A percentile compares a stretch with the other conserved stretches of the same genome.
phyloP scores from a whole-genome alignment of 2,888 invertebrate genomes.

The Pterostichus niger region DNA sequence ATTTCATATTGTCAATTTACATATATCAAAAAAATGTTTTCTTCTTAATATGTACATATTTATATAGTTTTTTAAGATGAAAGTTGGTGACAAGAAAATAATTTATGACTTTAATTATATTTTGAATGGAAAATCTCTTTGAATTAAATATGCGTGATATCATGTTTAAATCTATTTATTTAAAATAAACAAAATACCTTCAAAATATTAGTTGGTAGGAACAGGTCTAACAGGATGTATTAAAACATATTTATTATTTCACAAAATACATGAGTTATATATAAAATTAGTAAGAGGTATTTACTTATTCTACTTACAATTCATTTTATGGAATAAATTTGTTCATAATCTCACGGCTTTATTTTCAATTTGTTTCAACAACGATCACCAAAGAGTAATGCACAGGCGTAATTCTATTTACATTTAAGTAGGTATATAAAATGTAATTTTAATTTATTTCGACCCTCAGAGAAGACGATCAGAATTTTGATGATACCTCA shows the following conservation, averaged over 20 bases:
- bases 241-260: not conserved
- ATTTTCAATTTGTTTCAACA: constrained; percentile 56
- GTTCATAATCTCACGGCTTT: constrained; percentile 44
- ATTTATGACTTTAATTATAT: not conserved
- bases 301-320: not conserved
- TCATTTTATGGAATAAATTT: constrained; percentile 41
- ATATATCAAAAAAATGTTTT: too few species aligned
- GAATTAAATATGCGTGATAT: not conserved
- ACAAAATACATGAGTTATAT: not conserved
- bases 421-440: constrained; percentile 41
- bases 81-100: not conserved
- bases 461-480: not conserved
- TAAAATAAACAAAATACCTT: constrained; percentile 3
- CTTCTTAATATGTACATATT: too few species aligned
- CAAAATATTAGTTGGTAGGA: not conserved
- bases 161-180: not conserved
- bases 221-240: constrained; percentile 1
- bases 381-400: constrained; percentile 40
- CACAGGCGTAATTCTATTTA: constrained; percentile 39
- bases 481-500: constrained; percentile 35
- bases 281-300: not conserved
- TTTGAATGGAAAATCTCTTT: not conserved
- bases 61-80: too few species aligned
- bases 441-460: constrained; percentile 47
- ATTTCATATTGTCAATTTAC: too few species aligned